Evolutionary conservation across 1,140 invertebrate species (phyloP), one percentile per base, ranked within the genome.

Genomic region (Ruditapes philippinarum): DNA sequence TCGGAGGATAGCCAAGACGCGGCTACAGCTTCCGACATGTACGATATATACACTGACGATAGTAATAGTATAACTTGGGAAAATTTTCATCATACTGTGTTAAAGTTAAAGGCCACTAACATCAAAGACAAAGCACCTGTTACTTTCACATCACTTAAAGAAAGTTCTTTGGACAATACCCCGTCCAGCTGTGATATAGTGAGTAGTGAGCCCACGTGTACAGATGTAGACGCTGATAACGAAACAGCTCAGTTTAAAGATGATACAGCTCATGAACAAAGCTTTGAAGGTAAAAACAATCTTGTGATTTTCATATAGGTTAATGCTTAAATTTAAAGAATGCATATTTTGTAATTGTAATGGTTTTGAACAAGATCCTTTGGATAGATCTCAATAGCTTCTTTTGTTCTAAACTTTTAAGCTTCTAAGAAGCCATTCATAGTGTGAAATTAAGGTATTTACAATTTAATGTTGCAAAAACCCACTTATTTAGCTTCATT

Each of bases 41-140:
- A 25, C 1, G 74, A 78, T 14, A 19, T 54, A 28, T 54, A 51
- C 28, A 78, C 74, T 22, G 74, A 78, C 11, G 74, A 78, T 51
- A 78, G 74, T 54, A 78, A 49, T 31, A 78, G 45, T 51, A 78
- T 78, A 14, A 51, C 74, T 17, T 78, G 74, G 74, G 74, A 78
- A 38, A 54, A 78, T 9, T 78, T 78, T 22, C 74, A 78, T 78
- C n/a, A 78, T 14, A 78, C 25, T 22, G 74, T 78, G 28, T 33
- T 78, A 51, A 78, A 78, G 1, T 51, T 78, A 49, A 54, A 49
- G 54, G 45, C 45, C 9, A 78, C 54, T 54, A 78, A 54, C 33
- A 25, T 57, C 45, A 51, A 17, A 49, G 42, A 38, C 14, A 70
- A 40, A 36, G 38, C 31, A 19, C 19, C 17, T 11, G 65, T 70